phyloP scores from a whole-genome alignment of 2,888 invertebrate genomes.

The Argyresthia goedartella region DNA sequence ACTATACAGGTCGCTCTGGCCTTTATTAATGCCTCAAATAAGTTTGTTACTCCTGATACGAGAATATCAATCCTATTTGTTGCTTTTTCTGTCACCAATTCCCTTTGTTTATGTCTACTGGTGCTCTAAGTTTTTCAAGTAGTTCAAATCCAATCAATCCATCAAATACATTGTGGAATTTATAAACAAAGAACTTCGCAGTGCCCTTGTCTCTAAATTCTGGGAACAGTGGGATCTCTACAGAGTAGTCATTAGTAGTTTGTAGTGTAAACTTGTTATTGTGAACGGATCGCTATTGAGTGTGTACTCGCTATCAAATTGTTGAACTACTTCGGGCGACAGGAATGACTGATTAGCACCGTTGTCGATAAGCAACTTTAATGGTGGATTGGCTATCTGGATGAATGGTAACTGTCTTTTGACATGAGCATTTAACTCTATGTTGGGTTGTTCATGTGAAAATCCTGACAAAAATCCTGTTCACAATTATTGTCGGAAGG shows the following conservation, averaged over 20 bases:
- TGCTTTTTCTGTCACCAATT: too few species aligned
- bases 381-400: slow-evolving; percentile 9
- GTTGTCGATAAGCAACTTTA: slow-evolving; percentile 12
- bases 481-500: too few species aligned
- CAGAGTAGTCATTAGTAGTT: slow-evolving; percentile 3
- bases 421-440: slow-evolving; percentile 11
- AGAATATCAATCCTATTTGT: too few species aligned
- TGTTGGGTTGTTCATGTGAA: not conserved
- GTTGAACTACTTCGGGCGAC: slow-evolving; percentile 10
- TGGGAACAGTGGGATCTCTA: slow-evolving; percentile 5
- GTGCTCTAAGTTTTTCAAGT: not conserved
- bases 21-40: too few species aligned
- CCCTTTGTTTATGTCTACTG: not conserved
- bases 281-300: slow-evolving; percentile 13
- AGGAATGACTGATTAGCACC: slow-evolving; percentile 13
- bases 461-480: too few species aligned
- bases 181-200: not conserved
- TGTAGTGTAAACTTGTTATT: slow-evolving; percentile 6
- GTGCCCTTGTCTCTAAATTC: slow-evolving; percentile 1
- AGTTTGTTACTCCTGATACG: too few species aligned
- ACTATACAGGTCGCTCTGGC: too few species aligned
- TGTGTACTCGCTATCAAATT: slow-evolving; percentile 5
- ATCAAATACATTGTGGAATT: not conserved
- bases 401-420: slow-evolving; percentile 11
- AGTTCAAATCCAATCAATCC: not conserved